These are phyloP conservation scores for Trogon melanurus DNA, from an alignment of 2,113 vertebrate genomes.

Conservation along the genomic window DNA sequence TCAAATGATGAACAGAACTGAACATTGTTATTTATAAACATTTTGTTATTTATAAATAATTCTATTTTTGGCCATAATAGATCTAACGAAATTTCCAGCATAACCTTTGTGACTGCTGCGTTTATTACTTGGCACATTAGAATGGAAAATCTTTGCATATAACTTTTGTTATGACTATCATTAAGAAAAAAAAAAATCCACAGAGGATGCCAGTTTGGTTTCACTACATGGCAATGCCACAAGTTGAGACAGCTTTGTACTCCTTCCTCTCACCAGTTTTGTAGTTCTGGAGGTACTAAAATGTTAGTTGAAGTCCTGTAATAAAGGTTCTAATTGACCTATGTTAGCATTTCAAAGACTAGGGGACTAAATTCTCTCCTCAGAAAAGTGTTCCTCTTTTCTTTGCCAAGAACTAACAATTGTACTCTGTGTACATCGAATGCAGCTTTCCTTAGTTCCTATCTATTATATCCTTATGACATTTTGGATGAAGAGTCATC, in stretches of 20 bases:
- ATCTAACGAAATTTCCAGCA: neutral
- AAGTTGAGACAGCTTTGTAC: neutral
- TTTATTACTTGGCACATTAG: neutral
- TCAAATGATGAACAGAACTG: neutral
- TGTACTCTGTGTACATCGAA: neutral
- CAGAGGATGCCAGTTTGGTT: slow-evolving; percentile 3
- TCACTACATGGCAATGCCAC: neutral
- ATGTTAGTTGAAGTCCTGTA: neutral
- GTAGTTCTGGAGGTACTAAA: neutral
- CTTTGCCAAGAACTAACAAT: neutral
- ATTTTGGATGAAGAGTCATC: neutral
- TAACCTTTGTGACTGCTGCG: neutral
- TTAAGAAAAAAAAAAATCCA: neutral
- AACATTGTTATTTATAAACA: neutral
- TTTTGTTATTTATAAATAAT: neutral
- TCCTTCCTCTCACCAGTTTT: neutral
- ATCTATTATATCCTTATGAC: neutral
- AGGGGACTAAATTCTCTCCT: neutral
- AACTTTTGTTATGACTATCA: neutral
- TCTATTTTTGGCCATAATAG: neutral
- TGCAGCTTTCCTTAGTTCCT: neutral
- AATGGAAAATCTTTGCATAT: neutral
- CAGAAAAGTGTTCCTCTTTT: neutral
- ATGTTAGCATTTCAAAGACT: slow-evolving; percentile 10
- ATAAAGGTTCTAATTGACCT: neutral